Base-by-base conservation (phyloP, 2,113 vertebrate species). In the Oreochromis aureus region DNA sequence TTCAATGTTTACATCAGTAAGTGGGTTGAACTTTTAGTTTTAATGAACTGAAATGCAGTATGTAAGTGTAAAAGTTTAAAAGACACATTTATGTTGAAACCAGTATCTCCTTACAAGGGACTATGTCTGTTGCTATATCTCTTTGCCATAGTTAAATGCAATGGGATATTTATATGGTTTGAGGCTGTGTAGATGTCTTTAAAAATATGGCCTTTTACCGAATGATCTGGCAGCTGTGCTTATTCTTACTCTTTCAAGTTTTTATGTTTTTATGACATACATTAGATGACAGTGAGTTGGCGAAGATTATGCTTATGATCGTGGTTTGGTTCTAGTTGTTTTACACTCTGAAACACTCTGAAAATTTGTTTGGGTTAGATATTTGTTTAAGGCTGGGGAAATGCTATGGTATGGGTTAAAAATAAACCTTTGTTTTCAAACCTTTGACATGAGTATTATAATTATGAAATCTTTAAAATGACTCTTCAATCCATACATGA, bases 71-170 rank as follows among this genome's bases (percentile, higher is more conserved):
- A 73, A 10, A 24, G 2, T 73, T 27, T 16, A 27, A 73, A 46
- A 76, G 69, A 30, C 15, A 76, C 41, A 27, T 46, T 46, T 15
- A 51, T 32, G 44, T 19, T 5, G 44, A 5, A 11, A 13, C 10
- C 44, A 78, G 0, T 30, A 44, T 32, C 3, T 7, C 0, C 27
- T 12, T 5, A 51, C 0, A 51, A 32, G 0, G 24, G 24, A 8
- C 1, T 46, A 27, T 46, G 2, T 46, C n/a, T 71, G 12, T 71
- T 24, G 66, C 41, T 73, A 44, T 16, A 73, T 27, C 1, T 6
- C n/a, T 27, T 73, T 16, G 15, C 39, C 39, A 24, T 73, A 0
- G n/a, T 73, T 73, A 10, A 73, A 27, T 73, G 7, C 13, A 73
- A 16, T 73, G 39, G 13, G 13, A 73, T 27, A 46, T 46, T 27